Evolutionary conservation across 2,888 invertebrate genomes (phyloP), one percentile per base, ranked within the genome.

Genomic region (Chrysotoxum bicinctum): DNA sequence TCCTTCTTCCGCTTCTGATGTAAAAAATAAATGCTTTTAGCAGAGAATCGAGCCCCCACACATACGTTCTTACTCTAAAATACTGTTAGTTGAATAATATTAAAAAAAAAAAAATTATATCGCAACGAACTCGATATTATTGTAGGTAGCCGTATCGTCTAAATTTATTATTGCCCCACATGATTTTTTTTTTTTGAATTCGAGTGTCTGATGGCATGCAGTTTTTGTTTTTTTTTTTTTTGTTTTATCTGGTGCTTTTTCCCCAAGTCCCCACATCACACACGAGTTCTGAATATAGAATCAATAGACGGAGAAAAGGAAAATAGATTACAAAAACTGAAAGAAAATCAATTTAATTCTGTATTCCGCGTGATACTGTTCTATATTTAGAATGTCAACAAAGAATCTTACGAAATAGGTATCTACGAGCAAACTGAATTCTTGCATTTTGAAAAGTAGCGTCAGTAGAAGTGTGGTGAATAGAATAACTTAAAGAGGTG

Each of bases 371-470:
- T 66, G 72, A 52, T 68, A 68, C 48, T 40, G 23, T 37, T 35
- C 35, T 66, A 50, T 66, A 37, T 66, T 35, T 66, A 66, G 66
- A 35, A 50, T 50, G 66, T 66, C 66, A 66, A 66, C 66, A 66
- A 66, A 50, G 12, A 19, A 66, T 48, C 5, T 66, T 48, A 45
- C 32, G 21, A 66, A 66, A 66, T 30, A n/a, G n/a, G n/a, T n/a
- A 45, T 16, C 30, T 32, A 16, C 5, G 10, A 35, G 23, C 50
- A 66, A 50, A 50, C 14, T 35, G 6, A 50, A 35, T 66, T 50
- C 45, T 19, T 64, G 19, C 30, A 64, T 32, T 48, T 43, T 7
- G 45, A 14, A 6, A 23, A 50, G 8, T 16, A n/a, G 9, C 35
- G 21, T 50, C 66, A 35, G 50, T 48, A 14, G 14, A 66, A 48